phyloP scores from a whole-genome alignment of 2,113 vertebrate species.

The Ctenodactylus gundi region DNA sequence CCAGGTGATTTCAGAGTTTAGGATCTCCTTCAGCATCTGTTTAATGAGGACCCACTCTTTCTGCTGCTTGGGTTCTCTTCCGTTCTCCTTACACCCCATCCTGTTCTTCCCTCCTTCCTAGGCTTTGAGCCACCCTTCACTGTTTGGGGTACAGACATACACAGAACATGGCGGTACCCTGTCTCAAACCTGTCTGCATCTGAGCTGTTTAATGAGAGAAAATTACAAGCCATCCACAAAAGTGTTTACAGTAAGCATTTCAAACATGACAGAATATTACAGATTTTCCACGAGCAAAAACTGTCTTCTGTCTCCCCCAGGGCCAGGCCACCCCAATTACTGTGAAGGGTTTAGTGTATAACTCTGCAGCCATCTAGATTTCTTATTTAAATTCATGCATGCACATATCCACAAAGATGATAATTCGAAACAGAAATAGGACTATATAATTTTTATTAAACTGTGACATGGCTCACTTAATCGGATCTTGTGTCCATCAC shows the following conservation, averaged over 20 bases:
- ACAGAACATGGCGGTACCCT: no score
- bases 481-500: neutral
- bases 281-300: slow-evolving; percentile 7
- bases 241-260: neutral
- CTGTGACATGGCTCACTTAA: neutral
- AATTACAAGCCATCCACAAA: neutral
- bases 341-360: neutral
- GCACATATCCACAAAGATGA: neutral
- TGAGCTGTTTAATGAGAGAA: neutral
- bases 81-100: neutral
- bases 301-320: neutral
- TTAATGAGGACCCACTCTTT: neutral
- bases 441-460: neutral
- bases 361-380: neutral
- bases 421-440: slow-evolving; percentile 13
- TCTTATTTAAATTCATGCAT: slow-evolving; percentile 1
- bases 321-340: slow-evolving; percentile 12
- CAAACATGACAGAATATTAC: neutral
- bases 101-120: neutral
- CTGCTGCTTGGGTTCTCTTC: neutral
- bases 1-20: neutral
- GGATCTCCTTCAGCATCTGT: fast-evolving
- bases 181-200: neutral
- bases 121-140: neutral
- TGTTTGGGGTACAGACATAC: no score